phyloP scores from a whole-genome alignment of 2,888 invertebrate genomes.

The Buathra laborator region DNA sequence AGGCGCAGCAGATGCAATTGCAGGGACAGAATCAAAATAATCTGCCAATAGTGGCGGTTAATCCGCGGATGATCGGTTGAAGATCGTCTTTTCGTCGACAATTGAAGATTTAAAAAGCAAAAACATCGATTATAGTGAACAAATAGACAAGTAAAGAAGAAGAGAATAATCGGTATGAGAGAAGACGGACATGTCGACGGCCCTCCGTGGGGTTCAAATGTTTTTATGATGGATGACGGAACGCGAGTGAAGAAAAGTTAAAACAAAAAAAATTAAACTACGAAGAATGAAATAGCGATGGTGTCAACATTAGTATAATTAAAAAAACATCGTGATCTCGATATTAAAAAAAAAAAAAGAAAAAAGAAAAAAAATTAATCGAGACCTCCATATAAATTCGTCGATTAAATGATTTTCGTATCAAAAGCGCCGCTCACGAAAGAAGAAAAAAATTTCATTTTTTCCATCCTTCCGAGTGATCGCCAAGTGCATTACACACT shows the following conservation, averaged over 20 bases:
- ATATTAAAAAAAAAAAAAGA: background rate
- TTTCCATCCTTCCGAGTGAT: conserved; percentile 34
- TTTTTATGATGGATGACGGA: conserved; percentile 17
- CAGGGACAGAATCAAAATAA: conserved; percentile 72
- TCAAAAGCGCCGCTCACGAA: conserved; percentile 34
- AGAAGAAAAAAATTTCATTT: conserved; percentile 19
- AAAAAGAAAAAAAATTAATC: background rate
- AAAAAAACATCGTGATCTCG: background rate
- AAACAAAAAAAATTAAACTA: background rate
- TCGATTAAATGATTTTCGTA: conserved; percentile 34
- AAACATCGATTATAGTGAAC: background rate
- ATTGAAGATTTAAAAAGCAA: background rate
- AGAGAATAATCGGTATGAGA: background rate
- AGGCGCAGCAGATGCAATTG: conserved; percentile 79
- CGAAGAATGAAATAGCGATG: conserved; percentile 17
- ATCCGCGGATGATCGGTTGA: conserved; percentile 67
- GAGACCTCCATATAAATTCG: conserved; percentile 6
- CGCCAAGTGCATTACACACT: conserved; percentile 27
- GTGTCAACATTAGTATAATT: background rate
- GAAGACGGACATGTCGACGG: background rate
- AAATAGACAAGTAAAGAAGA: conserved; percentile 1
- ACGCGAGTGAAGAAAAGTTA: conserved; percentile 29
- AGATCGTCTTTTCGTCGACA: background rate
- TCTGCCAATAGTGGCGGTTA: conserved; percentile 48
- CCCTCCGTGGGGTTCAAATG: background rate